Percentiles rank a stretch among this genome's conserved stretches.
Evolutionary conservation across 2,888 invertebrate genomes (phyloP).

Genomic region (Scrobipalpa atriplicella): DNA sequence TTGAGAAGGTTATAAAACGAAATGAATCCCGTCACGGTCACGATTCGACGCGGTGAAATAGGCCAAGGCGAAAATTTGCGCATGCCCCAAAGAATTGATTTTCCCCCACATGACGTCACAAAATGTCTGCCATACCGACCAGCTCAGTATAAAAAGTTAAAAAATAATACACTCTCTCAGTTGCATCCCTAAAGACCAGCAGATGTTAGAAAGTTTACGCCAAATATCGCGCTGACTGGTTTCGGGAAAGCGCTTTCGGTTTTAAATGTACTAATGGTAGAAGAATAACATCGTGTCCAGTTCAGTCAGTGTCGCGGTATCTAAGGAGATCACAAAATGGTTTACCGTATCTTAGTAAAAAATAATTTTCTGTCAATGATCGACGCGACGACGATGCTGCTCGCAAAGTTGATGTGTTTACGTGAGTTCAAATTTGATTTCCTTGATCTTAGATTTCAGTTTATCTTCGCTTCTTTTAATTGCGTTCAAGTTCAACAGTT

Average conservation of each 20-base stretch:
- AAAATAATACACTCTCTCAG: constrained; percentile 56
- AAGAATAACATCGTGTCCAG: constrained; percentile 43
- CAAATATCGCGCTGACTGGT: constrained; percentile 50
- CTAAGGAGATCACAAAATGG: constrained; percentile 62
- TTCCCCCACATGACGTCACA: constrained; percentile 72
- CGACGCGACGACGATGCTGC: constrained; percentile 51
- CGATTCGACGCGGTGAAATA: constrained; percentile 54
- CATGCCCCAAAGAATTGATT: constrained; percentile 74
- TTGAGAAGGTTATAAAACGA: constrained; percentile 56
- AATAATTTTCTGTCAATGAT: constrained; percentile 55
- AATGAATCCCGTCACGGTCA: constrained; percentile 59
- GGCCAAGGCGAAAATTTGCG: constrained; percentile 73
- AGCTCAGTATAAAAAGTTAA: constrained; percentile 69
- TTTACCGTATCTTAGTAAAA: constrained; percentile 50
- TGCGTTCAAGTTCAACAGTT: neutral
- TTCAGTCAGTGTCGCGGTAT: constrained; percentile 51
- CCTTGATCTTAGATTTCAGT: neutral
- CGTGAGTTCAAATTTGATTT: constrained; percentile 57
- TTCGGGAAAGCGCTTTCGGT: constrained; percentile 34
- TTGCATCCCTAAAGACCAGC: constrained; percentile 51
- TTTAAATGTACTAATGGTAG: constrained; percentile 47
- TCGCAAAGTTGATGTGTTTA: constrained; percentile 67
- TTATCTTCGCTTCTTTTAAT: neutral
- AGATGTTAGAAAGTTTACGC: constrained; percentile 54
- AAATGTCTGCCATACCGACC: constrained; percentile 54